Evolutionary conservation across 1,140 invertebrate genomes (phyloP).

Genomic region (Dinoponera quadriceps): DNA sequence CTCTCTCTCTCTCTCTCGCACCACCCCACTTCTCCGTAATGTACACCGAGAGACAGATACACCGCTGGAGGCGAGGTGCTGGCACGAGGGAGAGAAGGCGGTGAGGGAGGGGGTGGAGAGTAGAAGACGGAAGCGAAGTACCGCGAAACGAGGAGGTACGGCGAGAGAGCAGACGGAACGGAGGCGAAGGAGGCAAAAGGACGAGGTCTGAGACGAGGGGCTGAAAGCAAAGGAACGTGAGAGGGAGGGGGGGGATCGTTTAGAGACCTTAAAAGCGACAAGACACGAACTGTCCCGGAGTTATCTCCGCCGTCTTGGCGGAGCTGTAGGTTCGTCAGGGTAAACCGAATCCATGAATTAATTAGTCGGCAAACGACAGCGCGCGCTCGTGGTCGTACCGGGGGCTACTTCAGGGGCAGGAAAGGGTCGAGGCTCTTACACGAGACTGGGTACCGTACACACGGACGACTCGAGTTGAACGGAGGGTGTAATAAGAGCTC

Average conservation of each 20-base stretch:
- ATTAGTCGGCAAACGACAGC: slow-evolving; percentile 74
- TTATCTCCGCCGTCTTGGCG: slow-evolving; percentile 67
- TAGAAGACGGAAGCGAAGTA: slow-evolving; percentile 46
- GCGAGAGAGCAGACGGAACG: neutral
- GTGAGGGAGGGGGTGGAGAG: no score
- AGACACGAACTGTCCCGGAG: slow-evolving; percentile 60
- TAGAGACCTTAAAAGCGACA: slow-evolving; percentile 64
- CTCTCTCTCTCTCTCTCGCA: no score
- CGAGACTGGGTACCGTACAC: slow-evolving; percentile 7
- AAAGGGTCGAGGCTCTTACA: slow-evolving; percentile 49
- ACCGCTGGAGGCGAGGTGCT: slow-evolving; percentile 25
- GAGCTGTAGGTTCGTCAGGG: slow-evolving; percentile 60
- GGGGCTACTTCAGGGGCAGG: slow-evolving; percentile 57
- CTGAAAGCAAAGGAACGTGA: neutral
- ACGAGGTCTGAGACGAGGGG: neutral
- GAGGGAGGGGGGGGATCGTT: slow-evolving; percentile 24
- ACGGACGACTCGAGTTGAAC: slow-evolving; percentile 17
- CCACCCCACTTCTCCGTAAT: slow-evolving; percentile 60
- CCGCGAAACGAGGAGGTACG: neutral
- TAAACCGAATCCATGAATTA: slow-evolving; percentile 77
- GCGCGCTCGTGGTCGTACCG: slow-evolving; percentile 27
- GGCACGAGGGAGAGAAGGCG: no score
- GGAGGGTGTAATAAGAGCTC: slow-evolving; percentile 41
- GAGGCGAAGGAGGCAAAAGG: no score
- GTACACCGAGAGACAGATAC: slow-evolving; percentile 59